These are phyloP conservation scores for Popillia japonica DNA, from an alignment of 1,140 invertebrate species.

Conservation along the genomic window DNA sequence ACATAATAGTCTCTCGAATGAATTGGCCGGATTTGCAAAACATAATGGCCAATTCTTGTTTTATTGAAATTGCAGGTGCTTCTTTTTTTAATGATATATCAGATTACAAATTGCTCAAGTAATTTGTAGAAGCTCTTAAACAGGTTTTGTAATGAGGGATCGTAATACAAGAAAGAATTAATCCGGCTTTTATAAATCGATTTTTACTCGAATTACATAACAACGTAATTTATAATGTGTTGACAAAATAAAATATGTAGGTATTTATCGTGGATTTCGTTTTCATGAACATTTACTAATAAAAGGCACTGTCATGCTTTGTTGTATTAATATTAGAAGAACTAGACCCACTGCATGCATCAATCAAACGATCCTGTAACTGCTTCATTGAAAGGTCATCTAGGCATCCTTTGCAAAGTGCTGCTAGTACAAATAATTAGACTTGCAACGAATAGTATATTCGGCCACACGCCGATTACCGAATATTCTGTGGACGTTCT, in stretches of 20 bases:
- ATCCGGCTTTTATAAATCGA: background rate
- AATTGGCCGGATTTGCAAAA: slow-evolving; percentile 42
- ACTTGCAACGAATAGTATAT: no score
- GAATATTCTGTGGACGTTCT: no score
- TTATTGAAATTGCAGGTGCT: slow-evolving; percentile 35
- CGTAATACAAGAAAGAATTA: background rate
- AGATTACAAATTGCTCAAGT: slow-evolving; percentile 26
- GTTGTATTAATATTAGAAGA: no score
- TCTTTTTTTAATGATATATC: slow-evolving; percentile 24
- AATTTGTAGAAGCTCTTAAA: slow-evolving; percentile 25
- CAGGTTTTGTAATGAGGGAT: background rate
- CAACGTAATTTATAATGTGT: slow-evolving; percentile 7
- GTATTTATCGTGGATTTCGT: no score
- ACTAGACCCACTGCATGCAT: no score
- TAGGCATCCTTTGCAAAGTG: no score
- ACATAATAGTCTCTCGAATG: slow-evolving; percentile 36
- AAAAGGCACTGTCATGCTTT: no score
- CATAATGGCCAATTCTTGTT: slow-evolving; percentile 40
- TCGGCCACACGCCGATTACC: no score
- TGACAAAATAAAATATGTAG: background rate
- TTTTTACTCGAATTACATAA: background rate
- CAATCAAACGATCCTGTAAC: no score
- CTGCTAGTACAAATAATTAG: no score
- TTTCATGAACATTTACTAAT: no score
- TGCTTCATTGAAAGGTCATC: no score